phyloP scores from a whole-genome alignment of 2,797 vertebrate species.

The Phoeniculus purpureus region DNA sequence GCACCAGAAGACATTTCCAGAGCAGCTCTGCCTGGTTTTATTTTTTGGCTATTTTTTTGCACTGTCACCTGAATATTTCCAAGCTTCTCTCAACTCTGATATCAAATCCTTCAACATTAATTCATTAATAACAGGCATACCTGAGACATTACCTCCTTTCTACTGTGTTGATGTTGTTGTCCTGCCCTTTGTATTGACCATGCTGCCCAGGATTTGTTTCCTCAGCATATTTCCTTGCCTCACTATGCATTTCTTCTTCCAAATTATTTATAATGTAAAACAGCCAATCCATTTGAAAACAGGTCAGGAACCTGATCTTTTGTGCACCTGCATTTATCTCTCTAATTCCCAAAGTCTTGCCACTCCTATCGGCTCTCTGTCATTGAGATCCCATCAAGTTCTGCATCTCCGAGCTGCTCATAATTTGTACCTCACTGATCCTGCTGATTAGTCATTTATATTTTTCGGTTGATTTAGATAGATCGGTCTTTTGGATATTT shows the following conservation, averaged over 20 bases:
- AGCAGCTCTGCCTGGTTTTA: not conserved
- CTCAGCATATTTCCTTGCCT: not conserved
- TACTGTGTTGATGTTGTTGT: not conserved
- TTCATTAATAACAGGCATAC: not conserved
- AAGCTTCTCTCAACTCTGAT: not conserved
- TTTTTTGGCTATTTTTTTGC: not conserved
- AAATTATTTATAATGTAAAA: not conserved
- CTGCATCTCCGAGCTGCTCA: not conserved
- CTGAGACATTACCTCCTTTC: not conserved
- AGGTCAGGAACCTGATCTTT: not conserved
- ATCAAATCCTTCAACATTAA: not conserved
- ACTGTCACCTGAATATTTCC: not conserved
- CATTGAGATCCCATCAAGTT: not conserved
- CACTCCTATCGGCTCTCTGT: not conserved
- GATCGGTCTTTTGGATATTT: not conserved
- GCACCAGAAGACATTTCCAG: not conserved
- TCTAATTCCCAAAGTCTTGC: not conserved
- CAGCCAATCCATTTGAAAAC: not conserved
- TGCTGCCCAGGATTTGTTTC: not conserved
- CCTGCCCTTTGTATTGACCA: not conserved
- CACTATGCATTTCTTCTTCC: not conserved
- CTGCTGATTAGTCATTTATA: not conserved
- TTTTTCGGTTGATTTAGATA: not conserved
- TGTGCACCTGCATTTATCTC: not conserved
- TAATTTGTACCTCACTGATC: not conserved